These are phyloP conservation scores for Pelodiscus sinensis DNA, from an alignment of 2,113 vertebrate genomes.

Conservation along the genomic window DNA sequence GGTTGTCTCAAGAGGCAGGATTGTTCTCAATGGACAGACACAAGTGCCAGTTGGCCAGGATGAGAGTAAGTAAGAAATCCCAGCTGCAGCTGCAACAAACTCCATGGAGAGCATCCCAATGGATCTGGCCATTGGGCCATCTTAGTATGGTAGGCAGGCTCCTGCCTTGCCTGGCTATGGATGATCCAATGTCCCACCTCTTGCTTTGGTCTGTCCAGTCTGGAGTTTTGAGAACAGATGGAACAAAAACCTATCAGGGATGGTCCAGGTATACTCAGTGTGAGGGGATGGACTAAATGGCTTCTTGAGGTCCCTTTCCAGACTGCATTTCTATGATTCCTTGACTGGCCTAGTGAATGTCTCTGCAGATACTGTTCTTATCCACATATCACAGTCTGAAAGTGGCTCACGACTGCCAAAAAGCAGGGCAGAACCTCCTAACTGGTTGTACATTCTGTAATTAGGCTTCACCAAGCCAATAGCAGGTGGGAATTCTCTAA, in stretches of 20 bases:
- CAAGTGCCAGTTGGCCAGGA: conserved; percentile 28
- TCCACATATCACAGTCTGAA: not conserved
- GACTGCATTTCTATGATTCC: not conserved
- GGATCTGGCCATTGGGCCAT: not conserved
- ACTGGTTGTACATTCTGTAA: not conserved
- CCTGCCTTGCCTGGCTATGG: not conserved
- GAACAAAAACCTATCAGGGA: not conserved
- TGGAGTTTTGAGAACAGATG: not conserved
- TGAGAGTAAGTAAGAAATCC: conserved; percentile 40
- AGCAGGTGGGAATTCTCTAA: not conserved
- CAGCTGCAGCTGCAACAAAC: not conserved
- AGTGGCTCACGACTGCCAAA: not conserved
- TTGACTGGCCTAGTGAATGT: not conserved
- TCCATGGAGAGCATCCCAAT: not conserved
- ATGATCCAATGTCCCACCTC: not conserved
- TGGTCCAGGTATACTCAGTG: not conserved
- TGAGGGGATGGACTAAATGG: not conserved
- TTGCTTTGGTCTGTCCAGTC: not conserved
- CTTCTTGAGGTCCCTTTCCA: not conserved
- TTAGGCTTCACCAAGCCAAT: not conserved
- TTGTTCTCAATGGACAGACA: conserved; percentile 57
- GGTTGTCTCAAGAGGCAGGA: conserved; percentile 56
- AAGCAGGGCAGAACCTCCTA: not conserved
- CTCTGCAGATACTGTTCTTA: not conserved
- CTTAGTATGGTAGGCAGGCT: not conserved